phyloP scores from a whole-genome alignment of 2,797 vertebrate genomes.

The Pseudochaenichthys georgianus region DNA sequence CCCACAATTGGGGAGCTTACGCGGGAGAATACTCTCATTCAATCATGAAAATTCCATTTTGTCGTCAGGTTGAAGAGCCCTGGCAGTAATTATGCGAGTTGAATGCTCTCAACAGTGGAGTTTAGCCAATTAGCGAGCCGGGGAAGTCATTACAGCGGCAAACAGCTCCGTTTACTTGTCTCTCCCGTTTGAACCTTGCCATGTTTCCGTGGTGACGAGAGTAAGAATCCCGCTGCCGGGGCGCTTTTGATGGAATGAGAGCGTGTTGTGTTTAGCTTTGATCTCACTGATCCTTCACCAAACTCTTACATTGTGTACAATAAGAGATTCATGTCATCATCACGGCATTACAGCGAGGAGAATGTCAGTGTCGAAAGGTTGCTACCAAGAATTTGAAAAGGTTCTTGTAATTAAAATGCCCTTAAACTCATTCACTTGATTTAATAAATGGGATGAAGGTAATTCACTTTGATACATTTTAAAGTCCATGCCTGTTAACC shows the following conservation, averaged over 20 bases:
- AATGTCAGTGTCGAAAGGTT: slow-evolving; percentile 1
- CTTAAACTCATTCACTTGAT: neutral
- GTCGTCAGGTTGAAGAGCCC: slow-evolving; percentile 27
- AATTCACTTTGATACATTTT: neutral
- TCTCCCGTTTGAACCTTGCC: slow-evolving; percentile 13
- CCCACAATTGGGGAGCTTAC: slow-evolving; percentile 40
- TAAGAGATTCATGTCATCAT: neutral
- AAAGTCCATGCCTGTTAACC: slow-evolving; percentile 8
- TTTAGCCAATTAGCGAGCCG: slow-evolving; percentile 67
- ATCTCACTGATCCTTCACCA: slow-evolving; percentile 4
- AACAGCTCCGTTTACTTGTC: slow-evolving; percentile 11
- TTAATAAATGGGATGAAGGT: neutral
- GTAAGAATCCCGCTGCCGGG: no score
- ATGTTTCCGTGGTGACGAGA: neutral
- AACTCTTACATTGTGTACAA: neutral
- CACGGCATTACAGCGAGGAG: neutral
- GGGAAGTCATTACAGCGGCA: slow-evolving; percentile 32
- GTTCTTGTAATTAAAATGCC: neutral
- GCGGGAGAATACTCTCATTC: slow-evolving; percentile 36
- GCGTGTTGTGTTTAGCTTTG: slow-evolving; percentile 3
- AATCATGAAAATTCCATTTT: slow-evolving; percentile 47
- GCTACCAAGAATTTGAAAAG: neutral
- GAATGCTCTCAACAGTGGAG: slow-evolving; percentile 47
- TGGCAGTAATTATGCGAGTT: slow-evolving; percentile 60
- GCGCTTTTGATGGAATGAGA: slow-evolving; percentile 6